Conservation (phyloP, 1,140 invertebrate genomes). For the Glomeris maerens region DNA sequence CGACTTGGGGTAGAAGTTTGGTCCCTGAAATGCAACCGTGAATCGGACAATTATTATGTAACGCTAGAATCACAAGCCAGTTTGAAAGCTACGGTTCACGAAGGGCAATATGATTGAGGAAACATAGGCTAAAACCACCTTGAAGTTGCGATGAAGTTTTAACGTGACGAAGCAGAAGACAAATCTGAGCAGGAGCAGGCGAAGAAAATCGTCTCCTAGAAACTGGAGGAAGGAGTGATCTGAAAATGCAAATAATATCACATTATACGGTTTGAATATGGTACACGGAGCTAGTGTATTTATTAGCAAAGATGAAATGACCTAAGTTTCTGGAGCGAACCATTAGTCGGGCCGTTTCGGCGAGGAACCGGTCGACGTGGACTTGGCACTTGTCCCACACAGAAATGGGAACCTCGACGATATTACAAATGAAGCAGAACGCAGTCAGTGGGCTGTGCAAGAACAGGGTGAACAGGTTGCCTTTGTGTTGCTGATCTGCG, state of each 20-base stretch:
- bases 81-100: background rate
- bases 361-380: slow-evolving; percentile 75
- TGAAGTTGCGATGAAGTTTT: slow-evolving; percentile 62
- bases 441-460: slow-evolving; percentile 85
- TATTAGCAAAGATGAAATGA: slow-evolving; percentile 32
- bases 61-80: background rate
- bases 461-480: slow-evolving; percentile 87
- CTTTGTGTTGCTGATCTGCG: slow-evolving; percentile 74
- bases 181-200: slow-evolving; percentile 70
- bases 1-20: slow-evolving; percentile 66
- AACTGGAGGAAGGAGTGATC: slow-evolving; percentile 34
- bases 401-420: slow-evolving; percentile 65
- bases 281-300: background rate
- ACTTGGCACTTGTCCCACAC: slow-evolving; percentile 82
- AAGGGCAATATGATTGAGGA: background rate
- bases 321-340: slow-evolving; percentile 61
- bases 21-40: slow-evolving; percentile 42
- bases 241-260: background rate
- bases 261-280: too few relatives aligned
- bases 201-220: slow-evolving; percentile 85
- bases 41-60: background rate
- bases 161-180: slow-evolving; percentile 84
- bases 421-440: slow-evolving; percentile 81
- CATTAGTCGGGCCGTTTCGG: slow-evolving; percentile 70
- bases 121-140: slow-evolving; percentile 28